These are phyloP conservation scores for Eulithis testata DNA, from an alignment of 2,888 invertebrate genomes.

Conservation along the genomic window DNA sequence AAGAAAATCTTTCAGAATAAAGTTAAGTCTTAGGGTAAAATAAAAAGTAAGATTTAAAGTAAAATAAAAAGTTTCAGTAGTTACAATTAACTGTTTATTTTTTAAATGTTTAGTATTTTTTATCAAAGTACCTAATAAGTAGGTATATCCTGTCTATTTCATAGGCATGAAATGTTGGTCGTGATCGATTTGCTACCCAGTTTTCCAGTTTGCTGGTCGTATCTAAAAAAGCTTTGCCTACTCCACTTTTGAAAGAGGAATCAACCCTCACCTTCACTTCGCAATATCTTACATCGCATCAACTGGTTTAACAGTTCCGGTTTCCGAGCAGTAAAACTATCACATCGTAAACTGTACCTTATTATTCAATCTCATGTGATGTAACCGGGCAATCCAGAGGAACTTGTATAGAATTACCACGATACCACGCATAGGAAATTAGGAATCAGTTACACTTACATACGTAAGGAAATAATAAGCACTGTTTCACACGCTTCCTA, in stretches of 20 bases:
- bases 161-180: too few relatives aligned
- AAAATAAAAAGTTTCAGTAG: too few relatives aligned
- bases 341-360: constrained; percentile 19
- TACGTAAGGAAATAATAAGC: constrained; percentile 12
- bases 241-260: constrained; percentile 7
- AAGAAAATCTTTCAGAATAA: too few relatives aligned
- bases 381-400: constrained; percentile 15
- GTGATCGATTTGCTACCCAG: too few relatives aligned
- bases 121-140: too few relatives aligned
- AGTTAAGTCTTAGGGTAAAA: too few relatives aligned
- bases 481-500: constrained; percentile 5
- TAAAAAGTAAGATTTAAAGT: too few relatives aligned
- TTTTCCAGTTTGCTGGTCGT: too few relatives aligned
- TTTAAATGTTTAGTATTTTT: too few relatives aligned
- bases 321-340: constrained; percentile 12
- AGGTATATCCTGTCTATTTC: too few relatives aligned
- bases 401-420: constrained; percentile 13
- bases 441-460: constrained; percentile 9
- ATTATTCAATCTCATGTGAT: constrained; percentile 24
- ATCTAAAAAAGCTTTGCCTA: not conserved
- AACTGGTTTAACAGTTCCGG: constrained; percentile 25
- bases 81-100: too few relatives aligned
- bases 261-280: constrained; percentile 24
- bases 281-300: constrained; percentile 11
- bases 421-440: not conserved